Evolutionary conservation across 2,797 vertebrate species (phyloP).

Genomic region (Dicrostonyx torquatus): DNA sequence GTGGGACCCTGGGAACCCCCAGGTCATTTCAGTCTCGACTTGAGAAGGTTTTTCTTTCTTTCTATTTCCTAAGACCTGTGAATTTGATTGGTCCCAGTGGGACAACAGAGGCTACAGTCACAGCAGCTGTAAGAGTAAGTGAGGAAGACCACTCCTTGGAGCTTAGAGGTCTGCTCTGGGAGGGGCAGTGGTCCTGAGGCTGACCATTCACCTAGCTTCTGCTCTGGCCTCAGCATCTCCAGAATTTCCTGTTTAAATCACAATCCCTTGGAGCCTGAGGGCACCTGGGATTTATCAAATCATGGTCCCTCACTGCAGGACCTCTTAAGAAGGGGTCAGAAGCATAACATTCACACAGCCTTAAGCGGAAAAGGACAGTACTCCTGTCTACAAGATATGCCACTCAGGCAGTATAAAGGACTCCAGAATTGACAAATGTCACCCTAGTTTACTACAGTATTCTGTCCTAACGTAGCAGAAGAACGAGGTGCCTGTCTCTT

Average conservation of each 20-base stretch:
- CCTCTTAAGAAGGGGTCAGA: background rate
- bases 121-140: background rate
- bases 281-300: background rate
- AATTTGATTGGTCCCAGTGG: fast-evolving
- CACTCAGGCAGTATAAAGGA: background rate
- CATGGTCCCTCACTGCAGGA: background rate
- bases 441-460: fast-evolving
- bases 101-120: background rate
- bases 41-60: background rate
- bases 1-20: background rate
- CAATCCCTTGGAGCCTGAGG: background rate
- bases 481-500: no score
- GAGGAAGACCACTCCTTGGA: background rate
- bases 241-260: background rate
- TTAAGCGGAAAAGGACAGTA: background rate
- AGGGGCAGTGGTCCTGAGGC: background rate
- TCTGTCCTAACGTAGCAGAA: background rate
- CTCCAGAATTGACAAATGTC: background rate
- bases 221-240: background rate
- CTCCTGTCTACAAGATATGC: background rate
- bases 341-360: background rate
- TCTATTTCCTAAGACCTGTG: background rate
- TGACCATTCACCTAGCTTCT: background rate
- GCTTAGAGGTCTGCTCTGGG: background rate
- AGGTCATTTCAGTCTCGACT: background rate